Evolutionary conservation across 2,113 vertebrate genomes (phyloP).

Genomic region (Castor canadensis): DNA sequence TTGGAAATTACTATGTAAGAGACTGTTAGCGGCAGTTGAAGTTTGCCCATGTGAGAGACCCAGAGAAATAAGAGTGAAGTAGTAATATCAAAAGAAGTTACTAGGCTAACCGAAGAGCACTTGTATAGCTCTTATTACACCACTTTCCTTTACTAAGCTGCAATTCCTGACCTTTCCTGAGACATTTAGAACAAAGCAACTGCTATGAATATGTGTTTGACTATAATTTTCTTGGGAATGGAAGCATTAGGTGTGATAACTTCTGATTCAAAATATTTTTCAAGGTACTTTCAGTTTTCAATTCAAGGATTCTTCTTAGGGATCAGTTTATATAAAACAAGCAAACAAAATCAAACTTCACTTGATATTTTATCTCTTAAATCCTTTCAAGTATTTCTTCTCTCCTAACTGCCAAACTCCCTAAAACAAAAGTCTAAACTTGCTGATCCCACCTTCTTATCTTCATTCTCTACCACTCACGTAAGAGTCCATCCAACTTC

Average conservation of each 20-base stretch:
- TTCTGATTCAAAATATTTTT: neutral
- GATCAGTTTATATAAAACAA: neutral
- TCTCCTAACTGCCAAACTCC: neutral
- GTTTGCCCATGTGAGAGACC: neutral
- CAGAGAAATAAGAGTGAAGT: neutral
- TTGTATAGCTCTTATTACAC: accelerated
- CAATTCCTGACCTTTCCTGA: too few relatives aligned
- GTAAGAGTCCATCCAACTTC: neutral
- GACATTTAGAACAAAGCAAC: neutral
- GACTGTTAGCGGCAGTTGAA: neutral
- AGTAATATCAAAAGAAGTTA: neutral
- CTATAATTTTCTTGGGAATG: neutral
- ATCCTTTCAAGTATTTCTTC: neutral
- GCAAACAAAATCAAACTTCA: neutral
- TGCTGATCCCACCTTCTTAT: neutral
- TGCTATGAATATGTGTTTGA: neutral
- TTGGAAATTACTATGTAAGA: neutral
- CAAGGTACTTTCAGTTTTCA: neutral
- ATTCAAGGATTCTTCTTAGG: neutral
- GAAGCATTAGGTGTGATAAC: neutral
- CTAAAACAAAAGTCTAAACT: neutral
- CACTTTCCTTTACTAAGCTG: neutral
- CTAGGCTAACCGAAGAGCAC: neutral
- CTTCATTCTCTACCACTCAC: accelerated
- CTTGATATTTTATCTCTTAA: neutral